phyloP scores from a whole-genome alignment of 2,888 invertebrate genomes.

The Trissolcus japonicus region DNA sequence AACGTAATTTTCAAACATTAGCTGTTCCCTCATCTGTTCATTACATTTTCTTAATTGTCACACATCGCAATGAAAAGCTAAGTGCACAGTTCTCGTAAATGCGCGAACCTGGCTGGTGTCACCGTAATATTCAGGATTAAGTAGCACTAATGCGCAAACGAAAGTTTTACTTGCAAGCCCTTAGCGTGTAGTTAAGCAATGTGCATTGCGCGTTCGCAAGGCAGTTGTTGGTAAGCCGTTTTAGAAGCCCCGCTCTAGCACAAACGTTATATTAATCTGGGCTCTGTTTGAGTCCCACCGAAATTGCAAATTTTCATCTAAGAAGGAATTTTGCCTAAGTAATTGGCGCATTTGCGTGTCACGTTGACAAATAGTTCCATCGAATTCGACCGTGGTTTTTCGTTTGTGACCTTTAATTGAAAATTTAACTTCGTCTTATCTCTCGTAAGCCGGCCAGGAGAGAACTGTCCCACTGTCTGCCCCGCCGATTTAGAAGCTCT shows the following conservation, averaged over 20 bases:
- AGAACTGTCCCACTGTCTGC: constrained; percentile 48
- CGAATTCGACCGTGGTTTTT: constrained; percentile 35
- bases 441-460: constrained; percentile 60
- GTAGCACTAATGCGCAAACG: constrained; percentile 72
- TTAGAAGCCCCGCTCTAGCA: constrained; percentile 71
- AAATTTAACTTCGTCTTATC: constrained; percentile 74
- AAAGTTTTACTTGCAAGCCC: constrained; percentile 74
- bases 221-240: constrained; percentile 72
- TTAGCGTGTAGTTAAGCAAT: constrained; percentile 64
- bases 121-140: constrained; percentile 72
- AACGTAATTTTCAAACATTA: constrained; percentile 16
- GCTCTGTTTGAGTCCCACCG: constrained; percentile 30
- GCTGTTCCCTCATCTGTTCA: constrained; percentile 35
- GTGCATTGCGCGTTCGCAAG: constrained; percentile 46
- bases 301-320: constrained; percentile 43
- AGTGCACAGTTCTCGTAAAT: constrained; percentile 45
- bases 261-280: constrained; percentile 73
- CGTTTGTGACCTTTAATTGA: constrained; percentile 67
- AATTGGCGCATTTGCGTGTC: constrained; percentile 32
- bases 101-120: constrained; percentile 54
- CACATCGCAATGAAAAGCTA: constrained; percentile 52
- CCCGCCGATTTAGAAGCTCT: constrained; percentile 53
- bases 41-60: constrained; percentile 54
- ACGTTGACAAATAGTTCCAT: constrained; percentile 35
- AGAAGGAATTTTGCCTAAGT: constrained; percentile 32